A percentile compares a stretch with the other conserved stretches of the same genome.
Conservation (phyloP, 64 coral and sea anemone species). For the Hydrozoanthus tunicans region DNA sequence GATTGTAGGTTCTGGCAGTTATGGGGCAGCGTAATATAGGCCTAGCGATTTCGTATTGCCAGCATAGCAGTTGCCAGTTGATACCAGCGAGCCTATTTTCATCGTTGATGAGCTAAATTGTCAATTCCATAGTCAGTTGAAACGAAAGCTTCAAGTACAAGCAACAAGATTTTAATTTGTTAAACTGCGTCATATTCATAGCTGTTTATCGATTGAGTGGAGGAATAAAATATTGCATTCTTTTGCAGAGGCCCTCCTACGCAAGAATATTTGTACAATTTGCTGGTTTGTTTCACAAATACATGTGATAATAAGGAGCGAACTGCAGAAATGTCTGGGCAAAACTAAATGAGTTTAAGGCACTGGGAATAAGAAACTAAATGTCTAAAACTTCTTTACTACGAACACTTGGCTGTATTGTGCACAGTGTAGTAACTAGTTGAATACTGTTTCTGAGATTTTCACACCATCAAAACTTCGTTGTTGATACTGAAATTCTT, state of each 20-base stretch:
- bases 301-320: constrained; percentile 1
- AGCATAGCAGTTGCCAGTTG: too few species aligned
- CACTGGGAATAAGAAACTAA: background rate
- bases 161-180: too few species aligned
- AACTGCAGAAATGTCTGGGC: constrained; percentile 4
- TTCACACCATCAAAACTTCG: constrained; percentile 26
- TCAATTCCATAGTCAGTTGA: too few species aligned
- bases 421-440: background rate
- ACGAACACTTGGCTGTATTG: background rate
- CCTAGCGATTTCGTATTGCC: too few species aligned
- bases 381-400: background rate
- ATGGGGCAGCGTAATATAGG: too few species aligned
- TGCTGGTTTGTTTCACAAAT: constrained; percentile 18
- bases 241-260: background rate
- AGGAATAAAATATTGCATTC: background rate
- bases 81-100: too few species aligned
- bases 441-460: background rate
- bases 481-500: constrained; percentile 1
- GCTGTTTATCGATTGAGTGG: too few species aligned
- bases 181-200: too few species aligned
- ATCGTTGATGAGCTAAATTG: too few species aligned
- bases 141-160: too few species aligned
- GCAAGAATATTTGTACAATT: constrained; percentile 15
- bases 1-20: too few species aligned
- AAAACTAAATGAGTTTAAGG: background rate